A percentile compares a stretch with the other conserved stretches of the same genome.
These are phyloP conservation scores for Ganaspis sp. DNA, from an alignment of 1,140 invertebrate genomes.

Conservation along the genomic window DNA sequence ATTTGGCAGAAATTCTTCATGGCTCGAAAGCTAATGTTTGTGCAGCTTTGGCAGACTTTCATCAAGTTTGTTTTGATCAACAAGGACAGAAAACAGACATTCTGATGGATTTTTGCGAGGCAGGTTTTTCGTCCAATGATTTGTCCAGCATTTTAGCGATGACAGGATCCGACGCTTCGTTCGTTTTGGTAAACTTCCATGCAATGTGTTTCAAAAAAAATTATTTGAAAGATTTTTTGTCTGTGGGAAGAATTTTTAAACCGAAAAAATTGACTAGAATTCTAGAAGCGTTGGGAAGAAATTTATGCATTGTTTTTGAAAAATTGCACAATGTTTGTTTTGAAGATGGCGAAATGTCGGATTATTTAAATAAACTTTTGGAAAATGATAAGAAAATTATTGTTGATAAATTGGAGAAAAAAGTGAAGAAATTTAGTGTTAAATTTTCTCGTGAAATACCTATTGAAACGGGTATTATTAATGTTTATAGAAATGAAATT, in stretches of 20 bases:
- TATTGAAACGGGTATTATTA: no score
- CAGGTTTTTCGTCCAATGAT: background rate
- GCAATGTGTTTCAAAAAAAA: slow-evolving; percentile 58
- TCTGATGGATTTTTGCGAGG: slow-evolving; percentile 54
- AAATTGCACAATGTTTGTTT: slow-evolving; percentile 65
- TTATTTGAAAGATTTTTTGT: slow-evolving; percentile 52
- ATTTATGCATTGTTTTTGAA: slow-evolving; percentile 55
- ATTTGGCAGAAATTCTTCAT: slow-evolving; percentile 52
- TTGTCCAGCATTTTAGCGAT: slow-evolving; percentile 49
- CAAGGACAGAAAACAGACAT: slow-evolving; percentile 54
- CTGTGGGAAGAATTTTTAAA: slow-evolving; percentile 51
- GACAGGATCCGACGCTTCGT: slow-evolving; percentile 61
- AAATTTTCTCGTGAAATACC: no score
- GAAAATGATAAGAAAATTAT: slow-evolving; percentile 40
- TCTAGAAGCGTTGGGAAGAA: slow-evolving; percentile 53
- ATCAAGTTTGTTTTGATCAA: slow-evolving; percentile 62
- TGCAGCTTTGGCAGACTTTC: slow-evolving; percentile 59
- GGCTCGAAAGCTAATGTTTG: slow-evolving; percentile 57
- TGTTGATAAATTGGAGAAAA: no score
- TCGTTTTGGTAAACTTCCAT: slow-evolving; percentile 62
- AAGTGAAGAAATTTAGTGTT: no score
- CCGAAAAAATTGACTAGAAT: slow-evolving; percentile 55
- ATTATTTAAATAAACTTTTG: slow-evolving; percentile 62
- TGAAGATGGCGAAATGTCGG: slow-evolving; percentile 56
- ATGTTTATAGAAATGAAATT: no score